phyloP scores from a whole-genome alignment of 2,113 vertebrate species.

The Xiphias gladius region DNA sequence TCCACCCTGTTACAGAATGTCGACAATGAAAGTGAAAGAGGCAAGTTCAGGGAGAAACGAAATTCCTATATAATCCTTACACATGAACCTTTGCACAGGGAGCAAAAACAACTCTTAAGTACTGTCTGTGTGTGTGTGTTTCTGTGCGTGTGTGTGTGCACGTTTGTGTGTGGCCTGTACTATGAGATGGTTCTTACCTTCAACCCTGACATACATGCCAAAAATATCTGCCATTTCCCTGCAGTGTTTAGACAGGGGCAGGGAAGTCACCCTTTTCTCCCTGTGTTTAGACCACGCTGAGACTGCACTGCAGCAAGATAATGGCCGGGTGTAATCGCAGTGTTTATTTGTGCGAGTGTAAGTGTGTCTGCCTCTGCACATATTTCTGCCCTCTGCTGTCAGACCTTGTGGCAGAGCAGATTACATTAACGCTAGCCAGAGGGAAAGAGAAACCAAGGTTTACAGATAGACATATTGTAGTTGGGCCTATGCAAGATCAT shows the following conservation, averaged over 20 bases:
- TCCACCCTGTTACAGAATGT: neutral
- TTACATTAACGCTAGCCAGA: neutral
- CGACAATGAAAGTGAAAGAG: too few species aligned
- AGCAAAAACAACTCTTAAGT: neutral
- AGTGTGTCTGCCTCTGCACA: neutral
- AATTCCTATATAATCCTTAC: constrained; percentile 8
- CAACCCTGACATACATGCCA: constrained; percentile 18
- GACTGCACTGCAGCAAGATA: constrained; percentile 33
- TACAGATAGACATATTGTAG: neutral
- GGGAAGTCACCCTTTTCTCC: constrained; percentile 15
- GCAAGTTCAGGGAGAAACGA: neutral
- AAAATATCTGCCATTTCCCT: constrained; percentile 40
- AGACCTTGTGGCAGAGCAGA: constrained; percentile 12
- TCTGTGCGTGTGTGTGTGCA: constrained; percentile 2
- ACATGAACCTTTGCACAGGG: neutral
- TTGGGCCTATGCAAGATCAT: neutral
- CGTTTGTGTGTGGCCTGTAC: neutral
- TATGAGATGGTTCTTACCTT: neutral
- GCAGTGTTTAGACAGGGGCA: constrained; percentile 23
- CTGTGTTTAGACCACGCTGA: constrained; percentile 34
- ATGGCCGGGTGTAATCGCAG: constrained; percentile 32
- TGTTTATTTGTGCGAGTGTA: constrained; percentile 17
- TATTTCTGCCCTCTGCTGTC: constrained; percentile 14
- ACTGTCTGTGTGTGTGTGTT: neutral
- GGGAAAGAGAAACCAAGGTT: constrained; percentile 5